These are phyloP conservation scores for Acrocyrtus sp. DNA, from an alignment of 2,888 invertebrate species.

Conservation along the genomic window DNA sequence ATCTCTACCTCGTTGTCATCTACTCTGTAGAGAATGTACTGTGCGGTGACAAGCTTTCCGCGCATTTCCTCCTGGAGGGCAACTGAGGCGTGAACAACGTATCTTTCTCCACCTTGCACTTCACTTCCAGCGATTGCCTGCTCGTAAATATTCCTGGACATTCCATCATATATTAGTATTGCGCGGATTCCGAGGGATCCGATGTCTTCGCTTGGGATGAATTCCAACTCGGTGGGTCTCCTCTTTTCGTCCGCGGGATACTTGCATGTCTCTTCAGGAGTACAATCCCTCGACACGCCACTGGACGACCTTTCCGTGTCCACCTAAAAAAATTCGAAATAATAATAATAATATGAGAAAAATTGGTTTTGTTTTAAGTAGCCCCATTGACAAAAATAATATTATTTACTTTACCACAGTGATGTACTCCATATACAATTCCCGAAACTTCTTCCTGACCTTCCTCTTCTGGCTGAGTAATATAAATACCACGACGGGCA, in stretches of 20 bases:
- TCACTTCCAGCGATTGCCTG: slow-evolving; percentile 6
- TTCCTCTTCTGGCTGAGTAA: slow-evolving; percentile 8
- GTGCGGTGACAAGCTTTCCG: slow-evolving; percentile 18
- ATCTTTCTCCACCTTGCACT: slow-evolving; percentile 14
- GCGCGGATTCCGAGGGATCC: slow-evolving; percentile 11
- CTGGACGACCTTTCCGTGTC: background rate
- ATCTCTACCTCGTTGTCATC: slow-evolving; percentile 14
- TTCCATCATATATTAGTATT: slow-evolving; percentile 7
- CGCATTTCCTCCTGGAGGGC: background rate
- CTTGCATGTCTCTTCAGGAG: background rate
- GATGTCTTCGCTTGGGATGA: slow-evolving; percentile 25
- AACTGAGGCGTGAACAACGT: background rate
- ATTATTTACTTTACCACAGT: background rate
- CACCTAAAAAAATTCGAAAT: slow-evolving; percentile 6
- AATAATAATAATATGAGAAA: background rate
- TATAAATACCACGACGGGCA: background rate
- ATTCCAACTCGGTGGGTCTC: slow-evolving; percentile 16
- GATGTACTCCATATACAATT: background rate
- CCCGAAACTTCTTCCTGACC: background rate
- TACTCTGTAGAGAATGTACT: slow-evolving; percentile 23
- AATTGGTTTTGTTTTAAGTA: too few relatives aligned
- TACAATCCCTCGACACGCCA: slow-evolving; percentile 3
- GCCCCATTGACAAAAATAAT: background rate
- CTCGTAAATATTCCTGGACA: background rate
- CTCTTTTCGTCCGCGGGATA: background rate